Percentiles rank a stretch among this genome's conserved stretches.
Conservation (phyloP, 2,797 vertebrate genomes). For the Amblyraja radiata region DNA sequence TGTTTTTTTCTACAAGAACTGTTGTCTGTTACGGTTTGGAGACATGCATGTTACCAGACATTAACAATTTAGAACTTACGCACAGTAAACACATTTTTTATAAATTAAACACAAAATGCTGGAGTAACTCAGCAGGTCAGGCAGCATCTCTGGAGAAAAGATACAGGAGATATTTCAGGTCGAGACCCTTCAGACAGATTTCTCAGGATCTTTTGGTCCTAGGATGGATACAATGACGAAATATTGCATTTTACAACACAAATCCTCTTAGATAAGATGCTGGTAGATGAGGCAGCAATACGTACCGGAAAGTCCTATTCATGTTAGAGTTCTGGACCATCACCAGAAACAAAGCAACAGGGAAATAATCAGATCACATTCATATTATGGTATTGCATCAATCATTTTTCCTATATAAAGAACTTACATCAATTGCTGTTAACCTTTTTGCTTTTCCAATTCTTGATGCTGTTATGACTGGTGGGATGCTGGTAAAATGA, state of each 20-base stretch:
- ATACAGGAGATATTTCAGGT: too few species aligned
- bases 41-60: background rate
- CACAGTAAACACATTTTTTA: background rate
- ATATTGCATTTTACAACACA: background rate
- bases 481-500: background rate
- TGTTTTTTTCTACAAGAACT: background rate
- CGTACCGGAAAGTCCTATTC: background rate
- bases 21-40: background rate
- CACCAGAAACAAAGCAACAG: background rate
- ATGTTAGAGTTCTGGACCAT: background rate
- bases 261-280: background rate
- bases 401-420: background rate
- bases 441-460: background rate
- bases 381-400: background rate
- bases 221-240: background rate
- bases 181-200: background rate
- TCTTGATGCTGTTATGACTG: background rate
- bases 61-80: background rate
- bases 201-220: background rate
- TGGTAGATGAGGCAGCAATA: background rate
- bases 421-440: background rate
- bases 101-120: background rate
- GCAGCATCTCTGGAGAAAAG: too few species aligned
- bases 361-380: background rate
- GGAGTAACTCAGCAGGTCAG: too few species aligned